Conservation (phyloP, 2,797 vertebrate genomes). For the Chaetodon trifasciatus region DNA sequence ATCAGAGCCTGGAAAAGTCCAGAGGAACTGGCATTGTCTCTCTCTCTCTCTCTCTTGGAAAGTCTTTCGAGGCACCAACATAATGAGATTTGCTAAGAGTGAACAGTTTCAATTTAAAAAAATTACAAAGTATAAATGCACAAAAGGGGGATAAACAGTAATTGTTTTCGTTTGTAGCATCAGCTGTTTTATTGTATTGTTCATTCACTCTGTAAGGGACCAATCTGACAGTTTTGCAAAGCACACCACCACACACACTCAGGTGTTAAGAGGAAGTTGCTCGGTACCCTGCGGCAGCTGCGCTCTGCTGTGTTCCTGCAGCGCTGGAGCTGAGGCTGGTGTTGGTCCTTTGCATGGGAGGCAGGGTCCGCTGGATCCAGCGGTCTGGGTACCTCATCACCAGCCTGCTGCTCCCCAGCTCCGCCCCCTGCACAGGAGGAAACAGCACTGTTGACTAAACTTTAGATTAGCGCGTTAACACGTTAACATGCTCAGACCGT, state of each 20-base stretch:
- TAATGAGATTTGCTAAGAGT: neutral
- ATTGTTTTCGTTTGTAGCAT: too few species aligned
- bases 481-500: neutral
- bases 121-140: too few species aligned
- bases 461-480: too few species aligned
- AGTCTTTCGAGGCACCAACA: neutral
- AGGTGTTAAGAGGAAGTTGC: neutral
- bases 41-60: neutral
- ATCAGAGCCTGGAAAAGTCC: too few species aligned
- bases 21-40: neutral
- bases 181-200: too few species aligned
- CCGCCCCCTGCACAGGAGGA: constrained; percentile 52
- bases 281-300: constrained; percentile 25
- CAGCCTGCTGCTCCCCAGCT: constrained; percentile 77
- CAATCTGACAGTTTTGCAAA: too few species aligned
- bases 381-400: constrained; percentile 85
- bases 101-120: neutral
- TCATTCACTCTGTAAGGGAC: neutral
- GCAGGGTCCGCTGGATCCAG: constrained; percentile 57
- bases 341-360: constrained; percentile 36
- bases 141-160: too few species aligned
- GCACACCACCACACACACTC: neutral
- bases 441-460: neutral
- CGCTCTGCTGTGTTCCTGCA: constrained; percentile 26
- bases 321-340: neutral